Conservation (phyloP, 2,888 invertebrate species). For the Drosophila algonquin region DNA sequence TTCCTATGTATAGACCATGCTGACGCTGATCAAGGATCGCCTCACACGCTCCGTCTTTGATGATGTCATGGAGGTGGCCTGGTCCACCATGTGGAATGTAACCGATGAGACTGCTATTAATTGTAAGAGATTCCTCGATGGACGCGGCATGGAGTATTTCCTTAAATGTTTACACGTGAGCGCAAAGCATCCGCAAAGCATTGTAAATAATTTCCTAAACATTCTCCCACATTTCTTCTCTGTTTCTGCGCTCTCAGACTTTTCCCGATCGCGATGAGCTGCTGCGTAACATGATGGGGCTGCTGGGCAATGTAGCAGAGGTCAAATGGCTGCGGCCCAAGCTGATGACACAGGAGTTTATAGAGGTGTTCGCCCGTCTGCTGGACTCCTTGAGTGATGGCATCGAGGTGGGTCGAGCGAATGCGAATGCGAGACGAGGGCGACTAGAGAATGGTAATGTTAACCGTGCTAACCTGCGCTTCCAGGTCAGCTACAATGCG, state of each 20-base stretch:
- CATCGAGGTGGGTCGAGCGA: conserved; percentile 89
- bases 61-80: conserved; percentile 98
- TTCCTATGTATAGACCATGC: conserved; percentile 89
- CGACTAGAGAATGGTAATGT: conserved; percentile 57
- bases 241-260: conserved; percentile 85
- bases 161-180: conserved; percentile 92
- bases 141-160: conserved; percentile 95
- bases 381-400: conserved; percentile 94
- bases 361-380: conserved; percentile 93
- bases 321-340: conserved; percentile 91
- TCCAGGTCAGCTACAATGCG: conserved; percentile 95
- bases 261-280: conserved; percentile 95
- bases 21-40: conserved; percentile 93
- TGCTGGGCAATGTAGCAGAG: conserved; percentile 98
- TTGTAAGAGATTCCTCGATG: conserved; percentile 94
- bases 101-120: conserved; percentile 98
- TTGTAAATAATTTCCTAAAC: background rate
- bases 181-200: background rate
- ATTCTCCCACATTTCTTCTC: too few species aligned
- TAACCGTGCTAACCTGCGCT: conserved; percentile 68
- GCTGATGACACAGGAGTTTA: conserved; percentile 93
- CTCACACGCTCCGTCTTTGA: conserved; percentile 92
- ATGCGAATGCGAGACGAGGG: conserved; percentile 44
- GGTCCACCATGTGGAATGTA: conserved; percentile 99
- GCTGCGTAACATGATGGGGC: conserved; percentile 98